Base-by-base conservation (phyloP, 2,888 invertebrate genomes). In the Cataglyphis altisquamis region DNA sequence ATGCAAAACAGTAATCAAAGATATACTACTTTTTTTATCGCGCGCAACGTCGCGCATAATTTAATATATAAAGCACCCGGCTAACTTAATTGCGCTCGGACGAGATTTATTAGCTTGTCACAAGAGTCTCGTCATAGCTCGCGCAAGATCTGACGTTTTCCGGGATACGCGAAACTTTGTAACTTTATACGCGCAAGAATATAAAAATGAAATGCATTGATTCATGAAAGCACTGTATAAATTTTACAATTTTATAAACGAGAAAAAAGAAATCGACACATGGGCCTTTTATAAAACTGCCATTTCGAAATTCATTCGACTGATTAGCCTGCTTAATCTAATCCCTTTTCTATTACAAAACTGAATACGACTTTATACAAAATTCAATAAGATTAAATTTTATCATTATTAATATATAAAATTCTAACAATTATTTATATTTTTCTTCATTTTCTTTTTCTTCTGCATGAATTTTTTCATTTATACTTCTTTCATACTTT, bases 41-140 rank as follows among this genome's bases (percentile, higher is more conserved):
- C 67, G 57, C 29, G 62, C 52, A 36, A 29, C 63, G 67, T 62
- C 60, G 72, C 73, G 66, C 70, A 85, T 82, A 85, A 85, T 85
- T 85, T 85, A 60, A 85, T 87, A 81, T 72, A 70, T 78, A 70
- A 78, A 78, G 41, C 60, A 32, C 45, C 45, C 60, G 78, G 73
- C 36, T 45, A 60, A 45, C 41, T 67, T 80, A 80, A 80, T 80
- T 80, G 52, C 73, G 78, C 32, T 60, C 60, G 21, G 73, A 29
- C 41, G 39, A 80, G 73, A 80, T 80, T 80, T 80, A 80, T 80
- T 80, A 72, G 73, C 60, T 45, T 36, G 78, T 60, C 72, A 70
- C 78, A 45, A 32, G 32, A 57, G 60, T 45, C 45, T 45, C 60
- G 78, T 80, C 73, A 60, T 60, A 45, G 12, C 29, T 18, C 78